Evolutionary conservation across 2,888 invertebrate genomes (phyloP).

Genomic region (Carabus problematicus): DNA sequence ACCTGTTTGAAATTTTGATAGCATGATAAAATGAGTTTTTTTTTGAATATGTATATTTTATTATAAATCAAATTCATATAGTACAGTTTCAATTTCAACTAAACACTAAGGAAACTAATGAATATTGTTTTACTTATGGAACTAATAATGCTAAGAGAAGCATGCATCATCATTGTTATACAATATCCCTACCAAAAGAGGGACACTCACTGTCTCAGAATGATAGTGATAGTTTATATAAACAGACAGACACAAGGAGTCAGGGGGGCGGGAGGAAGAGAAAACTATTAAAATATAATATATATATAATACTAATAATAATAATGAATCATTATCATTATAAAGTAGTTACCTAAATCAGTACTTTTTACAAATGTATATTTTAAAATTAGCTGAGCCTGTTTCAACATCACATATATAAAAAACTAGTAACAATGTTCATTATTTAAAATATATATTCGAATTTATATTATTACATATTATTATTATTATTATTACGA

Average conservation of each 20-base stretch:
- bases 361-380: slow-evolving; percentile 57
- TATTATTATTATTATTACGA: slow-evolving; percentile 33
- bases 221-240: too few species aligned
- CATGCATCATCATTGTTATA: slow-evolving; percentile 30
- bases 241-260: too few species aligned
- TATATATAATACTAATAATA: too few species aligned
- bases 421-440: slow-evolving; percentile 42
- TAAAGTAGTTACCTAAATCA: slow-evolving; percentile 52
- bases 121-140: slow-evolving; percentile 33
- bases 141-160: slow-evolving; percentile 34
- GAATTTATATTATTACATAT: slow-evolving; percentile 37
- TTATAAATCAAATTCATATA: slow-evolving; percentile 42
- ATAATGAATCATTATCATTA: slow-evolving; percentile 39
- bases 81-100: slow-evolving; percentile 40
- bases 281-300: too few species aligned
- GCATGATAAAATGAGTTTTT: too few species aligned
- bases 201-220: too few species aligned
- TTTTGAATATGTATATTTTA: slow-evolving; percentile 40
- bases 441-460: slow-evolving; percentile 35
- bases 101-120: slow-evolving; percentile 39
- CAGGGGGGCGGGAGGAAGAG: too few species aligned
- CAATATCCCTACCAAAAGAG: too few species aligned
- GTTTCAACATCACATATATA: slow-evolving; percentile 41
- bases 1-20: too few species aligned
- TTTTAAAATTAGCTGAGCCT: slow-evolving; percentile 38